Conservation (phyloP, 2,888 invertebrate genomes). For the Temnothorax ravouxi region DNA sequence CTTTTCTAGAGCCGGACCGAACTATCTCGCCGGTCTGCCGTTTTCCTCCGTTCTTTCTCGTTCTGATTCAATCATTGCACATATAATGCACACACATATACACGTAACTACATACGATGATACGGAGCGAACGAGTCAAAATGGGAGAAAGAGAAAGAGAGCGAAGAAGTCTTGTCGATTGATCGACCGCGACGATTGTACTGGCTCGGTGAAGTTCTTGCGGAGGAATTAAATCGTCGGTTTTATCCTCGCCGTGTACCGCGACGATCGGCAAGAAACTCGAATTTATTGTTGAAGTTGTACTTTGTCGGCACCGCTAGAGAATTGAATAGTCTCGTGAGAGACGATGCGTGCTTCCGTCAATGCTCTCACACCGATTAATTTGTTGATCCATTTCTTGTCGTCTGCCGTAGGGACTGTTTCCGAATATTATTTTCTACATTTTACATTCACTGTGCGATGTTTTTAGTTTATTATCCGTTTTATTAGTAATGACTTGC, state of each 20-base stretch:
- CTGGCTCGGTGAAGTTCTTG: constrained; percentile 49
- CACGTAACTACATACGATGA: not conserved
- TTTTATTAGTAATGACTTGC: not conserved
- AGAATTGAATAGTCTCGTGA: constrained; percentile 49
- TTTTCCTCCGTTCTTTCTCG: constrained; percentile 43
- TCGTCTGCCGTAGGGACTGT: not conserved
- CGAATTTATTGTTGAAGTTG: constrained; percentile 51
- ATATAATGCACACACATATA: constrained; percentile 31
- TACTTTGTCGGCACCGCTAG: constrained; percentile 43
- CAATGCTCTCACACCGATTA: constrained; percentile 46
- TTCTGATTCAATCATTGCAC: constrained; percentile 46
- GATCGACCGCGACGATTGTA: constrained; percentile 51
- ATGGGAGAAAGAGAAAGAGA: constrained; percentile 52
- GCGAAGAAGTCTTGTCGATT: constrained; percentile 43
- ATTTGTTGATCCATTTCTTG: constrained; percentile 40
- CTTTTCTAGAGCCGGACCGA: constrained; percentile 43
- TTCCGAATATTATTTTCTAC: constrained; percentile 11
- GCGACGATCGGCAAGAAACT: constrained; percentile 52
- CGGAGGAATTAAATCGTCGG: constrained; percentile 64
- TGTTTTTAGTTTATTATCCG: not conserved
- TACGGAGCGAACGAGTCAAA: constrained; percentile 33
- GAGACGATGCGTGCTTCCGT: constrained; percentile 40
- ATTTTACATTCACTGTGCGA: not conserved
- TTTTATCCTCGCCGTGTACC: constrained; percentile 32
- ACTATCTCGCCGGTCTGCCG: not conserved